Conservation (phyloP, 2,797 vertebrate genomes). For the Melopsittacus undulatus region DNA sequence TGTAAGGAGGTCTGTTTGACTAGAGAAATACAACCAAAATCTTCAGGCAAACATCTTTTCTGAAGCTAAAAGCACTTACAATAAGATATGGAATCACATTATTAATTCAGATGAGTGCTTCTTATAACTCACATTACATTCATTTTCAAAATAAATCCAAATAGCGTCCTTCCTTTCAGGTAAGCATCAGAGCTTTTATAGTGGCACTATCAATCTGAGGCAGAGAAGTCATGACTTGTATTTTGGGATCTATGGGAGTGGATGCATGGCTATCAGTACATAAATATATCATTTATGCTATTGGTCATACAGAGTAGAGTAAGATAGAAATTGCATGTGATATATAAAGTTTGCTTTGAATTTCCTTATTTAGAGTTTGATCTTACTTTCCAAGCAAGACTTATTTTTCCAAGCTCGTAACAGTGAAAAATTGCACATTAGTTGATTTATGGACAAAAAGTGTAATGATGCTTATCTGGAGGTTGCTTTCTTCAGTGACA, state of each 20-base stretch:
- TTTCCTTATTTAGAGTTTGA: background rate
- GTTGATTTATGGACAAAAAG: background rate
- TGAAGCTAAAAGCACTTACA: background rate
- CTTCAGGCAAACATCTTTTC: background rate
- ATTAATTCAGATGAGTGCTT: constrained; percentile 3
- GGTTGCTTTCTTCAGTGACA: background rate
- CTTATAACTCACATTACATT: background rate
- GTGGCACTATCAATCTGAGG: background rate
- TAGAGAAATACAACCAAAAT: background rate
- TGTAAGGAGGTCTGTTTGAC: background rate
- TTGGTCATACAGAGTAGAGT: background rate
- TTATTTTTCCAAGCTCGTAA: background rate
- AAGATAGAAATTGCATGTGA: background rate
- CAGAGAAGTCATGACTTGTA: background rate
- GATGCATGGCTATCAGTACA: background rate
- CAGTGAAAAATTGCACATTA: background rate
- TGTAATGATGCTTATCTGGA: background rate
- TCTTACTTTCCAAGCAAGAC: background rate
- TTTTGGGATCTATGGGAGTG: background rate
- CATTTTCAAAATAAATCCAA: background rate
- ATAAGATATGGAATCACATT: background rate
- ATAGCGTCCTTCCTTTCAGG: background rate
- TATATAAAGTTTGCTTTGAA: background rate
- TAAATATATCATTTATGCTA: background rate
- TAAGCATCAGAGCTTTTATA: background rate